Percentiles rank a stretch among this genome's conserved stretches.
These are phyloP conservation scores for Boloria euphrosyne DNA, from an alignment of 2,888 invertebrate genomes.

Conservation along the genomic window DNA sequence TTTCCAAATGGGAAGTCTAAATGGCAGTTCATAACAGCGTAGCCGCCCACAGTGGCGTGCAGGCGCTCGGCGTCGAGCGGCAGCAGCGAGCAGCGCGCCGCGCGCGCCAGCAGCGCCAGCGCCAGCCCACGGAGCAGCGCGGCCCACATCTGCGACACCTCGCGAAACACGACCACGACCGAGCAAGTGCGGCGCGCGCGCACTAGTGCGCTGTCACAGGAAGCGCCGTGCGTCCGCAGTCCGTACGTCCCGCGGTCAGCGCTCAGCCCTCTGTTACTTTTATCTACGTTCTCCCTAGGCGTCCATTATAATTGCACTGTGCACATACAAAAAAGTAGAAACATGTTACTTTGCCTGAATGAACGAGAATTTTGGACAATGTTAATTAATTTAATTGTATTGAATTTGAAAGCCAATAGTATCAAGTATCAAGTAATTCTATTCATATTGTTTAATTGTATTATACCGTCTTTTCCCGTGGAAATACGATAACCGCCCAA, in stretches of 20 bases:
- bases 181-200: conserved; percentile 34
- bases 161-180: conserved; percentile 30
- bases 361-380: too few relatives aligned
- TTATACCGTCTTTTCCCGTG: too few relatives aligned
- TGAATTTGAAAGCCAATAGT: too few relatives aligned
- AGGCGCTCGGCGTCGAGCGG: conserved; percentile 73
- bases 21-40: conserved; percentile 90
- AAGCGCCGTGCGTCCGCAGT: conserved; percentile 14
- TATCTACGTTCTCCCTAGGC: conserved; percentile 25
- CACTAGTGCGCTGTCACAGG: conserved; percentile 32
- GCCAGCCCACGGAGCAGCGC: conserved; percentile 30
- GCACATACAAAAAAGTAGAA: too few relatives aligned
- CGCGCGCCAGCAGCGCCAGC: conserved; percentile 34
- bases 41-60: conserved; percentile 89
- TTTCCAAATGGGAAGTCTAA: conserved; percentile 94
- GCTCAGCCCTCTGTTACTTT: conserved; percentile 29
- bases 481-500: too few relatives aligned
- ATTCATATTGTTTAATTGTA: too few relatives aligned
- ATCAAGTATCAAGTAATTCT: too few relatives aligned
- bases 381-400: too few relatives aligned
- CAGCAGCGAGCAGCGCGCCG: conserved; percentile 55
- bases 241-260: conserved; percentile 30
- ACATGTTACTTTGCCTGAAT: too few relatives aligned
- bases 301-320: conserved; percentile 11
- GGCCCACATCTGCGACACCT: conserved; percentile 15